Percentiles rank a stretch among this genome's conserved stretches.
Evolutionary conservation across 2,113 vertebrate species (phyloP).

Genomic region (Cavia porcellus): DNA sequence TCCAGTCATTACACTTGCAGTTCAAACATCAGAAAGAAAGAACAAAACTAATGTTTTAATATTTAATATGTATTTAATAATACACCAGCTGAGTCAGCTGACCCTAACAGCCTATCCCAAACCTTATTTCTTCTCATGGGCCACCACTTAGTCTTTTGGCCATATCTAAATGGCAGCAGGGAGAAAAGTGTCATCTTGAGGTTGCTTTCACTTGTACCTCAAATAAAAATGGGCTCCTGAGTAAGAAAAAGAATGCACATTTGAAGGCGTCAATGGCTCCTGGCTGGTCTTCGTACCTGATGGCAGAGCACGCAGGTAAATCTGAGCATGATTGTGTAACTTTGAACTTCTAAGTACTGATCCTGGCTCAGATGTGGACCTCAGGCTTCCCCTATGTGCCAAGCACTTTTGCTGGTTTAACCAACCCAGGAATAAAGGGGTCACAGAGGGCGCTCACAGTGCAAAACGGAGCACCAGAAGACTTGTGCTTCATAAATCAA

Average conservation of each 20-base stretch:
- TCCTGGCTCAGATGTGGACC: not conserved
- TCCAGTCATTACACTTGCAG: slow-evolving; percentile 45
- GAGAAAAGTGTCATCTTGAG: not conserved
- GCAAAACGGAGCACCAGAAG: not conserved
- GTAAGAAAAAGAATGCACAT: not conserved
- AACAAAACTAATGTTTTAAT: not conserved
- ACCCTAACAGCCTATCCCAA: not conserved
- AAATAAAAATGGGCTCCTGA: slow-evolving; percentile 7
- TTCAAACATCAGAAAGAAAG: slow-evolving; percentile 30
- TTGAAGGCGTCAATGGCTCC: not conserved
- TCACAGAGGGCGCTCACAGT: slow-evolving; percentile 31
- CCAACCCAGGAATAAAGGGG: not conserved
- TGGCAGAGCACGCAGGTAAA: not conserved
- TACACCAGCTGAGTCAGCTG: not conserved
- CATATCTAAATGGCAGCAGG: not conserved
- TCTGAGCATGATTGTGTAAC: not conserved
- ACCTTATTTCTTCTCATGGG: not conserved
- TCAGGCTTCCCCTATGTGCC: not conserved
- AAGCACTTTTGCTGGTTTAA: not conserved
- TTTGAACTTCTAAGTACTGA: not conserved
- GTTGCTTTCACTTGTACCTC: not conserved
- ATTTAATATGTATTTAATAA: not conserved
- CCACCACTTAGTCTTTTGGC: not conserved
- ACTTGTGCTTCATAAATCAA: slow-evolving; percentile 29
- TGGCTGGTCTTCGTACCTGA: not conserved